A percentile compares a stretch with the other conserved stretches of the same genome.
phyloP scores from a whole-genome alignment of 2,888 invertebrate genomes.

The Tinea trinotella region DNA sequence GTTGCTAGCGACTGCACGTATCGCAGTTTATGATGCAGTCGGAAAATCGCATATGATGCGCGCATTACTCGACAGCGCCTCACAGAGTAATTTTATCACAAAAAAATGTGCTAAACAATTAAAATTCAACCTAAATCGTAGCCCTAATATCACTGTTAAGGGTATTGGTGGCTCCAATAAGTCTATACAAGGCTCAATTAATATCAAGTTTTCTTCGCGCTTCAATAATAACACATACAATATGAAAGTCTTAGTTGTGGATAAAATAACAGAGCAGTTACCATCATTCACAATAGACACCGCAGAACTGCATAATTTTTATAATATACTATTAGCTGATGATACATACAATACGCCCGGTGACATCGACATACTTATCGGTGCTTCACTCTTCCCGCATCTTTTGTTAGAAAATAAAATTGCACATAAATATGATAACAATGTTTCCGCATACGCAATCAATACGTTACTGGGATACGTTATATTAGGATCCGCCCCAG shows the following conservation, averaged over 20 bases:
- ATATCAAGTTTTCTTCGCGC: slow-evolving; percentile 20
- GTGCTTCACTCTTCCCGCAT: slow-evolving; percentile 22
- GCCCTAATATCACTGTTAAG: slow-evolving; percentile 11
- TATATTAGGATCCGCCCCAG: slow-evolving; percentile 22
- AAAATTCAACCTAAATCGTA: slow-evolving; percentile 15
- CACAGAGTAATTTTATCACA: slow-evolving; percentile 23
- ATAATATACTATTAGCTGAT: slow-evolving; percentile 21
- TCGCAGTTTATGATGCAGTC: slow-evolving; percentile 6
- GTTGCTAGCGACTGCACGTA: slow-evolving; percentile 20
- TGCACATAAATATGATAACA: neutral
- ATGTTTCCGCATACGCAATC: slow-evolving; percentile 17
- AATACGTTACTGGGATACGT: slow-evolving; percentile 22
- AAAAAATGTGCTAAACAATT: slow-evolving; percentile 19
- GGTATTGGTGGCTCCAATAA: slow-evolving; percentile 23
- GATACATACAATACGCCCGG: slow-evolving; percentile 20
- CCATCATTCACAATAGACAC: slow-evolving; percentile 20
- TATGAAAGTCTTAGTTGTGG: slow-evolving; percentile 21
- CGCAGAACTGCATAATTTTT: slow-evolving; percentile 15
- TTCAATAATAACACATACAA: slow-evolving; percentile 20
- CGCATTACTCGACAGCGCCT: slow-evolving; percentile 21
- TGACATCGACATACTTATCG: slow-evolving; percentile 23
- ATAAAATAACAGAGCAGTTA: slow-evolving; percentile 22
- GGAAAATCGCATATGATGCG: slow-evolving; percentile 20
- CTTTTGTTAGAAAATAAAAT: slow-evolving; percentile 20
- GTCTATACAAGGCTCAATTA: slow-evolving; percentile 9